Evolutionary conservation across 1,140 invertebrate genomes (phyloP), one percentile per base, ranked within the genome.

Genomic region (Macrobrachium nipponense): DNA sequence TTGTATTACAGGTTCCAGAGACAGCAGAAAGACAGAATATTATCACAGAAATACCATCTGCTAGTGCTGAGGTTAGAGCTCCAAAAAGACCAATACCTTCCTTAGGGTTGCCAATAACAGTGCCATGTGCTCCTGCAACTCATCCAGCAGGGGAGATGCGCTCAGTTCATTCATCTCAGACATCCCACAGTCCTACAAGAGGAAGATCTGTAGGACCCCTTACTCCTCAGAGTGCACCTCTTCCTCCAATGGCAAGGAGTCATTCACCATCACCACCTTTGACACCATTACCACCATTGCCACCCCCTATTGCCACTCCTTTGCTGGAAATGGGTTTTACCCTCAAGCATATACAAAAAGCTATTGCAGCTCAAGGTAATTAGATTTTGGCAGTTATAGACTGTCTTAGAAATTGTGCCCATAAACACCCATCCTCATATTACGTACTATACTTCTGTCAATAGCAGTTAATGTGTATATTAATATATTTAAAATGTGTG

Each of bases 271-370:
- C 84, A 23, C 84, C 84, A 2, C 84, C 84, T 51, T 64, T 81
- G 20, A 87, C 79, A 15, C 86, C 86, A 4, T 43, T 80, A 27
- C 78, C 92, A 8, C 92, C 92, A 17, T 91, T 92, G 18, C 91
- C 91, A 36, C 92, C 92, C 6, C 92, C 93, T 15, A 91, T 94
- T 58, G 92, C 92, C 5, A 90, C 91, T n/a, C 93, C 93, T 76
- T 90, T 94, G 43, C 89, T 94, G 68, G 94, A 94, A 90, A 94
- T 94, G 94, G 94, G 94, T 77, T 95, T 95, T 90, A 91, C 92
- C 11, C 87, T 93, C 18, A 90, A 91, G 73, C 94, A 94, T 84
- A 94, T 94, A 83, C 91, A 93, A 80, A 92, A 92, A 89, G 94
- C 94, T 10, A 91, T 94, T 61, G 88, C 90, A 77, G 93, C 93